phyloP scores from a whole-genome alignment of 23 tunicate species.

The Botrylloides violaceus region DNA sequence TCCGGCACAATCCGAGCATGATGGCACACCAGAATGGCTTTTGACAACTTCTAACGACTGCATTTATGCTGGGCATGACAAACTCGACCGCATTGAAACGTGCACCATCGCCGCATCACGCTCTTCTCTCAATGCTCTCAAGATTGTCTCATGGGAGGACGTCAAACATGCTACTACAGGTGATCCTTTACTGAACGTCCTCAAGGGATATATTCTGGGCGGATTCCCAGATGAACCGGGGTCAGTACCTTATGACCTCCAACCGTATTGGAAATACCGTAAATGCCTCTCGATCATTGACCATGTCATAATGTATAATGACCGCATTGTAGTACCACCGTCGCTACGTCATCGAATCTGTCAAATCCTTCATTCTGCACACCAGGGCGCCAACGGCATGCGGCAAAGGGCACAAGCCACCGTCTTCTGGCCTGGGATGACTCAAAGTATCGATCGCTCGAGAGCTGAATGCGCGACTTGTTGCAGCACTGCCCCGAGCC shows the following conservation, averaged over 20 bases:
- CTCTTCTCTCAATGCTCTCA: too few relatives aligned
- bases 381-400: too few relatives aligned
- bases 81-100: too few relatives aligned
- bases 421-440: constrained; percentile 1
- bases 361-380: too few relatives aligned
- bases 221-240: background rate
- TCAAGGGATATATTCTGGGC: background rate
- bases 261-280: background rate
- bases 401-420: too few relatives aligned
- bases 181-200: background rate
- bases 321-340: background rate
- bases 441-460: too few relatives aligned
- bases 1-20: too few relatives aligned
- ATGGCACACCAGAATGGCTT: too few relatives aligned
- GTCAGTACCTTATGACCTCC: background rate
- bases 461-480: too few relatives aligned
- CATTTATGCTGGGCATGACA: too few relatives aligned
- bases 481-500: too few relatives aligned
- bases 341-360: background rate
- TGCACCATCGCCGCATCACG: background rate
- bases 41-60: too few relatives aligned
- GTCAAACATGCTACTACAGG: background rate
- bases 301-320: background rate
- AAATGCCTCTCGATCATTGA: background rate
- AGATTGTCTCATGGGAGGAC: background rate